Conservation (phyloP, 2,888 invertebrate genomes). For the Mystacides longicornis region DNA sequence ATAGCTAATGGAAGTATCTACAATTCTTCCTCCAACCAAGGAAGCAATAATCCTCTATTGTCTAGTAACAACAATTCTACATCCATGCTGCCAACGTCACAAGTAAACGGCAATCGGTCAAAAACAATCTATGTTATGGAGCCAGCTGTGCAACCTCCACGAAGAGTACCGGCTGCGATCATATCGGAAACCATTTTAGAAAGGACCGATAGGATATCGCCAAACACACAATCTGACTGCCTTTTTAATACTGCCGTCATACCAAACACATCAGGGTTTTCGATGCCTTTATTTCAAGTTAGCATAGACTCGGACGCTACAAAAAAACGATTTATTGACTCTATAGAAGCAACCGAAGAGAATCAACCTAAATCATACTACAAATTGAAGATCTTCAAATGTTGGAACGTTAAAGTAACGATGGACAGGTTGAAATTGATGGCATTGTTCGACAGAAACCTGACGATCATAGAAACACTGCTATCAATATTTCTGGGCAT, state of each 20-base stretch:
- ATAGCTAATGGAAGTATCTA: constrained; percentile 27
- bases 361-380: constrained; percentile 60
- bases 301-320: constrained; percentile 48
- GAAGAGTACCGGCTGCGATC: constrained; percentile 34
- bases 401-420: constrained; percentile 66
- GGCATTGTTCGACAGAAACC: constrained; percentile 88
- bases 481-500: constrained; percentile 78
- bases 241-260: constrained; percentile 40
- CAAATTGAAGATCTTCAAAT: constrained; percentile 64
- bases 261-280: constrained; percentile 36
- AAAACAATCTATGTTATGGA: constrained; percentile 46
- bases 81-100: constrained; percentile 42
- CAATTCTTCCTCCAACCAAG: constrained; percentile 39
- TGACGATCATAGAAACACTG: constrained; percentile 73
- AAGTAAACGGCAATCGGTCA: constrained; percentile 34
- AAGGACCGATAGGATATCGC: constrained; percentile 34
- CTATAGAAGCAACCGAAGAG: constrained; percentile 47
- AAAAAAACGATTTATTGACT: constrained; percentile 50
- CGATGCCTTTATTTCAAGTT: constrained; percentile 34
- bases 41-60: constrained; percentile 45
- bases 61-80: constrained; percentile 45
- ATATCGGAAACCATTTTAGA: constrained; percentile 32
- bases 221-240: constrained; percentile 47
- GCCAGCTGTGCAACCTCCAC: constrained; percentile 40
- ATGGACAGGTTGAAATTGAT: constrained; percentile 89